A percentile compares a stretch with the other conserved stretches of the same genome.
phyloP scores from a whole-genome alignment of 2,113 vertebrate species.

The Burhinus oedicnemus region DNA sequence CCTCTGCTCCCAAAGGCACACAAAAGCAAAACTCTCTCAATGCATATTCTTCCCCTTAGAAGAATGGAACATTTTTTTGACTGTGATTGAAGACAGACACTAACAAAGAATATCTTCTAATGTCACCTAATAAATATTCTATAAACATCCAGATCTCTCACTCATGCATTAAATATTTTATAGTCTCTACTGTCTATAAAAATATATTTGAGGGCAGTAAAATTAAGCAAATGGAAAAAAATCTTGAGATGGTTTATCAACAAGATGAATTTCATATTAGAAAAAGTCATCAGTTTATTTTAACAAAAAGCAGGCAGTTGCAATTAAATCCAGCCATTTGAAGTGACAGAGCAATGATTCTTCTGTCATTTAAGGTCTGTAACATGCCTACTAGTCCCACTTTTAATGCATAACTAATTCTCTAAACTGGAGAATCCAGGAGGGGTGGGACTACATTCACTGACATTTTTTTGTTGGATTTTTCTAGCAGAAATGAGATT shows the following conservation, averaged over 20 bases:
- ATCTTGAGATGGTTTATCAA: neutral
- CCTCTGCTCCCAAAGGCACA: neutral
- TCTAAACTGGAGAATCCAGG: neutral
- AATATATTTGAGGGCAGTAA: constrained; percentile 43
- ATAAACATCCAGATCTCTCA: constrained; percentile 44
- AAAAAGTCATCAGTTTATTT: neutral
- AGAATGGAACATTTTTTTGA: neutral
- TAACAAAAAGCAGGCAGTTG: neutral
- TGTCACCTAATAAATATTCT: constrained; percentile 62
- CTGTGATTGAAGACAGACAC: neutral
- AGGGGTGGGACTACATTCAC: neutral
- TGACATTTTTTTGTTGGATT: neutral
- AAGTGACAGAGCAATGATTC: neutral
- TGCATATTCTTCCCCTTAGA: neutral
- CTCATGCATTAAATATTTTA: constrained; percentile 58
- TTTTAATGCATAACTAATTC: neutral
- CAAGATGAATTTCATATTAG: neutral
- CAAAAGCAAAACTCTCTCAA: neutral
- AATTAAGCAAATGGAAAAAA: constrained; percentile 31
- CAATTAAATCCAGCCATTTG: constrained; percentile 9
- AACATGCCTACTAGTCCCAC: neutral
- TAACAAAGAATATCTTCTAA: constrained; percentile 45
- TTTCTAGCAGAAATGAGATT: neutral
- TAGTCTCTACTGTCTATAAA: constrained; percentile 17
- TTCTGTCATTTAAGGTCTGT: neutral